Conservation (phyloP, 2,797 vertebrate genomes). For the Somateria mollissima region DNA sequence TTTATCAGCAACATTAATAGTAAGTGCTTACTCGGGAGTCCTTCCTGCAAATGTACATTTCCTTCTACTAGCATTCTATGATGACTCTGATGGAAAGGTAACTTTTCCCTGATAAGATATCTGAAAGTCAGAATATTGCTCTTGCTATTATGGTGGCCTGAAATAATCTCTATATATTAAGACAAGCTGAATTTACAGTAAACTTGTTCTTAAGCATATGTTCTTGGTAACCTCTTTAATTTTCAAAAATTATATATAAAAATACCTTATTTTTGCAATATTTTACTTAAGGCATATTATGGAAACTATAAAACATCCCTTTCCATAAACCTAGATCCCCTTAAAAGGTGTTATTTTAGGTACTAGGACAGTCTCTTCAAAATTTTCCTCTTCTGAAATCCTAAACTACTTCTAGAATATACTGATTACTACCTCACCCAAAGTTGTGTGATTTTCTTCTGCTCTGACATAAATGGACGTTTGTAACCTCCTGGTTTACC, state of each 20-base stretch:
- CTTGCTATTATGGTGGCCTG: background rate
- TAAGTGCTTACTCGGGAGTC: conserved; percentile 32
- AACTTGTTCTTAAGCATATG: background rate
- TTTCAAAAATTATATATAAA: background rate
- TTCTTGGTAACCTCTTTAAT: background rate
- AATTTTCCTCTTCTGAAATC: background rate
- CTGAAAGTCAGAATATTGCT: background rate
- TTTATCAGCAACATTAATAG: conserved; percentile 60
- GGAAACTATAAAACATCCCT: background rate
- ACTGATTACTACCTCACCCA: background rate
- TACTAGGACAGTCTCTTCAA: background rate
- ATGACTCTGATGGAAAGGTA: conserved; percentile 4
- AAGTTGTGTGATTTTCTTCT: background rate
- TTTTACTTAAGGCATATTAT: background rate
- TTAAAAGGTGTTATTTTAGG: background rate
- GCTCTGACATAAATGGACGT: background rate
- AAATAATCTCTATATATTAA: background rate
- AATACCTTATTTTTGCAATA: background rate
- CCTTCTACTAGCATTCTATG: background rate
- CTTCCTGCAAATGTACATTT: conserved; percentile 7
- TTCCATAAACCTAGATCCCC: background rate
- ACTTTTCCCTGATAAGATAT: background rate
- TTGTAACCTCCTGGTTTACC: background rate
- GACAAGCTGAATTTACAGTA: background rate
- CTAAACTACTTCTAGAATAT: background rate